These are phyloP conservation scores for Neuroscelio doddi DNA, from an alignment of 2,888 invertebrate species.

Conservation along the genomic window DNA sequence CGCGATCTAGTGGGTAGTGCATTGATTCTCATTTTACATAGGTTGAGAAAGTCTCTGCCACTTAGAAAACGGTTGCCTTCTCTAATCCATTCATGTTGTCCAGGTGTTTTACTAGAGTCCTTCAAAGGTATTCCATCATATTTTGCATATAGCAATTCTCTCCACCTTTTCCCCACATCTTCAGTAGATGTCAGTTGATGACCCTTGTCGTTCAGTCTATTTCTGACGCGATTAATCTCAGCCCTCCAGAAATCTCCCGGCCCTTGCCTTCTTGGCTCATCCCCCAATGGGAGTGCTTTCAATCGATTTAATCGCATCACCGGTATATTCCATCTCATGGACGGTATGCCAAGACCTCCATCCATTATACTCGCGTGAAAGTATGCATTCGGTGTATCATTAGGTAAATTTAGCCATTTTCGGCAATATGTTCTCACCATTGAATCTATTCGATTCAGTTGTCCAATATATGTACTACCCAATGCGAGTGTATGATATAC, in stretches of 20 bases:
- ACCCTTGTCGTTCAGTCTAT: too few relatives aligned
- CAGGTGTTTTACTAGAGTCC: background rate
- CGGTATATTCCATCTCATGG: slow-evolving; percentile 22
- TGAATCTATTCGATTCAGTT: slow-evolving; percentile 60
- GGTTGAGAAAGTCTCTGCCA: slow-evolving; percentile 61
- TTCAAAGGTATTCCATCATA: slow-evolving; percentile 6
- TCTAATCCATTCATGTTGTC: slow-evolving; percentile 43
- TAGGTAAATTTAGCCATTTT: slow-evolving; percentile 58
- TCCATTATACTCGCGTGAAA: slow-evolving; percentile 56
- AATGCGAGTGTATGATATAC: slow-evolving; percentile 54
- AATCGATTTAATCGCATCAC: too few relatives aligned
- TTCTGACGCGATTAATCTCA: too few relatives aligned
- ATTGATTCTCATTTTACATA: slow-evolving; percentile 57
- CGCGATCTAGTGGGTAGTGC: slow-evolving; percentile 57
- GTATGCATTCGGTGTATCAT: slow-evolving; percentile 59
- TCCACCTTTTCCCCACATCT: slow-evolving; percentile 11
- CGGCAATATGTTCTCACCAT: slow-evolving; percentile 55
- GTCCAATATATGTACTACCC: slow-evolving; percentile 49
- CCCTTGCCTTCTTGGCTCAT: too few relatives aligned
- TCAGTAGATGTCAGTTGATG: too few relatives aligned
- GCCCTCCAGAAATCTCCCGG: too few relatives aligned
- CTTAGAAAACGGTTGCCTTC: slow-evolving; percentile 49
- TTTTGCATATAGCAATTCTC: slow-evolving; percentile 12
- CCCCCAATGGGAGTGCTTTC: too few relatives aligned
- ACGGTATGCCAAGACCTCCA: slow-evolving; percentile 53